phyloP scores from a whole-genome alignment of 30 jellyfish, hydroid and myxozoan genomes.

The Cassiopea xamachana region DNA sequence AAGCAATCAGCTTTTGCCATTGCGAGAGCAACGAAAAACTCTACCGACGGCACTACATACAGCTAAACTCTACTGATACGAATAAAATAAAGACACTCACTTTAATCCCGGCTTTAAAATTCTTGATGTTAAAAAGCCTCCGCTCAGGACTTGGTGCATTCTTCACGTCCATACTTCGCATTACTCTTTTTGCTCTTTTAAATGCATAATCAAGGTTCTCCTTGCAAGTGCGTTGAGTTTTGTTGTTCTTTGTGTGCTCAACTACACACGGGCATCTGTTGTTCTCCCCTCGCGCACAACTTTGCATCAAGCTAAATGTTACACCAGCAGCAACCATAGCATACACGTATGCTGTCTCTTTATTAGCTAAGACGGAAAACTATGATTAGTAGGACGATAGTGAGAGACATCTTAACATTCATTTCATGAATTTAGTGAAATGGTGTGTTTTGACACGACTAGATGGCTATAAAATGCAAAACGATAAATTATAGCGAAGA shows the following conservation, averaged over 20 bases:
- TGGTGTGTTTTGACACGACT: too few species aligned
- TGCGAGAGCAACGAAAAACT: neutral
- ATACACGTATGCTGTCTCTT: constrained; percentile 81
- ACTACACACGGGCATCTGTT: constrained; percentile 79
- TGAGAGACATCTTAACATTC: too few species aligned
- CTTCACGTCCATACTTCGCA: constrained; percentile 63
- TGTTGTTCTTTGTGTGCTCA: constrained; percentile 30
- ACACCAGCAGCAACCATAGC: constrained; percentile 92
- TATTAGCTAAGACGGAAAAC: constrained; percentile 44
- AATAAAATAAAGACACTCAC: constrained; percentile 9
- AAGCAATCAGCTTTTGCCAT: too few species aligned
- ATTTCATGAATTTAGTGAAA: too few species aligned
- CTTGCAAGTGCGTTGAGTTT: constrained; percentile 48
- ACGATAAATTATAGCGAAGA: too few species aligned
- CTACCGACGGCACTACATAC: neutral
- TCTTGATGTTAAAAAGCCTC: constrained; percentile 65
- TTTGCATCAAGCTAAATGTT: constrained; percentile 57
- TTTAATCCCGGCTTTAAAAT: constrained; percentile 74
- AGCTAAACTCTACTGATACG: neutral
- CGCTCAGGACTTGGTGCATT: constrained; percentile 49
- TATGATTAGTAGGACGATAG: neutral
- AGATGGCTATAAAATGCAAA: too few species aligned
- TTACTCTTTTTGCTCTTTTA: constrained; percentile 60
- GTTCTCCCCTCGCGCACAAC: constrained; percentile 81
- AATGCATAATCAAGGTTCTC: constrained; percentile 70